Percentiles rank a stretch among this genome's conserved stretches.
These are phyloP conservation scores for Maniola hyperantus DNA, from an alignment of 2,888 invertebrate genomes.

Conservation along the genomic window DNA sequence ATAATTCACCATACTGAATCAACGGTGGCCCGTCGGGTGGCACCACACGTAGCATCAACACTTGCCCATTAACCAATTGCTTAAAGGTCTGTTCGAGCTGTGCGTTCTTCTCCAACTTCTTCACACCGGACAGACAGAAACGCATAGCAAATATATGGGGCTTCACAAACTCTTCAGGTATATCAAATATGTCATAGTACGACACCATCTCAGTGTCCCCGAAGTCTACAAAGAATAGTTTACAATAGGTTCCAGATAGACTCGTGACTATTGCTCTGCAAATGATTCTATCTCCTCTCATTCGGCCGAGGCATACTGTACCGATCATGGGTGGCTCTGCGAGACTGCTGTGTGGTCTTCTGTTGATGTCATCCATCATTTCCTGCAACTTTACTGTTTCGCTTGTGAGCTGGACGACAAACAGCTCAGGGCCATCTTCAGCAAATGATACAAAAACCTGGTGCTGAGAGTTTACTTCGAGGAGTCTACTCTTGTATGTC, in stretches of 20 bases:
- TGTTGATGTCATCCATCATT: slow-evolving; percentile 89
- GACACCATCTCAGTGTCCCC: slow-evolving; percentile 89
- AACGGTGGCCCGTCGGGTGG: slow-evolving; percentile 87
- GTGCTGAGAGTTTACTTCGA: slow-evolving; percentile 80
- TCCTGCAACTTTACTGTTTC: slow-evolving; percentile 83
- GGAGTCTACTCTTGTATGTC: slow-evolving; percentile 78
- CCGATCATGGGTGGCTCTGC: slow-evolving; percentile 88
- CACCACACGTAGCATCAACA: slow-evolving; percentile 85
- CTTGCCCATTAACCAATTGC: slow-evolving; percentile 84
- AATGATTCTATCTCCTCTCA: slow-evolving; percentile 85
- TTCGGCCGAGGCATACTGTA: slow-evolving; percentile 89
- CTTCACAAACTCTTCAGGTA: slow-evolving; percentile 87
- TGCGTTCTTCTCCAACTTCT: slow-evolving; percentile 82
- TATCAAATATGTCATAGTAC: slow-evolving; percentile 87
- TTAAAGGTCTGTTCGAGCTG: slow-evolving; percentile 88
- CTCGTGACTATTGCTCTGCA: slow-evolving; percentile 90
- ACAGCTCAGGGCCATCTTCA: slow-evolving; percentile 90
- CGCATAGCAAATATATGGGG: slow-evolving; percentile 89
- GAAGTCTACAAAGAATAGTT: slow-evolving; percentile 91
- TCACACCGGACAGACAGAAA: slow-evolving; percentile 87
- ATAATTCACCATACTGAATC: slow-evolving; percentile 89
- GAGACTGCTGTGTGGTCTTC: slow-evolving; percentile 83
- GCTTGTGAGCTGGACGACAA: slow-evolving; percentile 87
- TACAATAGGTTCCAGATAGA: slow-evolving; percentile 87
- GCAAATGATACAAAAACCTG: slow-evolving; percentile 89